These are phyloP conservation scores for Gambusia affinis DNA, from an alignment of 2,113 vertebrate genomes.

Conservation along the genomic window DNA sequence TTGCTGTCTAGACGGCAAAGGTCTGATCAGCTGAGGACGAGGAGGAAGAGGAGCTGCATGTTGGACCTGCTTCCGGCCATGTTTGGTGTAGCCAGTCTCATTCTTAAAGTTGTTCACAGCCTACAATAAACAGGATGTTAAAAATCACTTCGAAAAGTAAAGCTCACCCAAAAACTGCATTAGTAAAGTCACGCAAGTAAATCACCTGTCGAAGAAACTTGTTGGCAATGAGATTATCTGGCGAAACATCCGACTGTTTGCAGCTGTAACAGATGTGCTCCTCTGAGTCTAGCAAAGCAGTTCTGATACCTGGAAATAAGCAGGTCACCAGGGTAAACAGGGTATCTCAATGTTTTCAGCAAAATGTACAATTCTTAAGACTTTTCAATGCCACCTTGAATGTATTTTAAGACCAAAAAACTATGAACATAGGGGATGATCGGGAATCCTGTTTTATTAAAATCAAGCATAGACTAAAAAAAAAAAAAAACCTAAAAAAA, in stretches of 20 bases:
- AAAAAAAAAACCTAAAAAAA: too few species aligned
- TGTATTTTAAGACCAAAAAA: too few species aligned
- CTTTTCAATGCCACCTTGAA: too few species aligned
- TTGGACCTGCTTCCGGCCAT: slow-evolving; percentile 73
- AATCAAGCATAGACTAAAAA: too few species aligned
- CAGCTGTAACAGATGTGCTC: slow-evolving; percentile 95
- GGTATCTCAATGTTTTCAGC: too few species aligned
- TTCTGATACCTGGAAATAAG: slow-evolving; percentile 87
- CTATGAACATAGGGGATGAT: too few species aligned
- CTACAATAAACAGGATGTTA: slow-evolving; percentile 62
- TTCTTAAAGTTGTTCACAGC: slow-evolving; percentile 99
- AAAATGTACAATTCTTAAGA: too few species aligned
- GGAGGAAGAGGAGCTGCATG: slow-evolving; percentile 77
- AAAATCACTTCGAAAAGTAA: background rate
- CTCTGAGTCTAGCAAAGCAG: slow-evolving; percentile 91
- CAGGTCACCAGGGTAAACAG: background rate
- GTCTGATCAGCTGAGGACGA: slow-evolving; percentile 81
- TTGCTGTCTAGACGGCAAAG: slow-evolving; percentile 83
- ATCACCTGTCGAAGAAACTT: slow-evolving; percentile 97
- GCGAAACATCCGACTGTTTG: slow-evolving; percentile 96
- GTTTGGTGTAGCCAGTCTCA: slow-evolving; percentile 94
- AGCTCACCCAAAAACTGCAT: background rate
- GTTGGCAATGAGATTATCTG: slow-evolving; percentile 96
- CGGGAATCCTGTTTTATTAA: too few species aligned
- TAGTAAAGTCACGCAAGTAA: background rate